Base-by-base conservation (phyloP, 2,888 invertebrate genomes). In the Resseliella maxima region DNA sequence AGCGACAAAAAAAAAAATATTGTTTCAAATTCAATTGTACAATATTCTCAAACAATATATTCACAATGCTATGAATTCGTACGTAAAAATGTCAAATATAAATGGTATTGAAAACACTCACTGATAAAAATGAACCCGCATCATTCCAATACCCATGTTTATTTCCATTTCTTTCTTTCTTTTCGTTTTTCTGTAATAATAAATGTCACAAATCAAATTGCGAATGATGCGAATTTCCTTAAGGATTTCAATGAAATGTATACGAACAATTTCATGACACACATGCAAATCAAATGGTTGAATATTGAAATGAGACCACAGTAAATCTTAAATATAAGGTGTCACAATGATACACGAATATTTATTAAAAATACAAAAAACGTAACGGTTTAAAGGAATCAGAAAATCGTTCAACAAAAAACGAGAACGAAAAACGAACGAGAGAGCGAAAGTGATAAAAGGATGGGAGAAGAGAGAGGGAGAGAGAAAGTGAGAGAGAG, bases 161-260 rank as follows among this genome's bases (percentile, higher is more conserved):
- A 59, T 59, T 59, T 59, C 59, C 24, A 59, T 59, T 24, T 24
- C n/a, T n/a, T n/a, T n/a, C n/a, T n/a, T n/a, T n/a, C n/a, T n/a
- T n/a, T n/a, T n/a, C n/a, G n/a, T n/a, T n/a, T n/a, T n/a, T n/a
- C n/a, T 59, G 15, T 15, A 50, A 59, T 59, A 59, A 59, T 59
- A 59, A 24, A 59, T 59, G 59, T 59, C 72, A 72, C 72, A 72
- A 72, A 72, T 72, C 72, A 72, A 72, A 72, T 72, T 59, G 24
- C 15, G 31, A 72, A 18, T 15, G 72, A 72, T 31, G 5, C 6
- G 27, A 59, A 59, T 59, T 24, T 72, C 72, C 59, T 59, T 24
- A 35, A 15, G 27, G 72, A 72, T 31, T 72, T 72, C 1, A 72
- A 72, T 15, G 72, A 72, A 59, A 50, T 18, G 46, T n/a, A n/a